phyloP scores from a whole-genome alignment of 2,113 vertebrate genomes.

The Trichomycterus rosablanca region DNA sequence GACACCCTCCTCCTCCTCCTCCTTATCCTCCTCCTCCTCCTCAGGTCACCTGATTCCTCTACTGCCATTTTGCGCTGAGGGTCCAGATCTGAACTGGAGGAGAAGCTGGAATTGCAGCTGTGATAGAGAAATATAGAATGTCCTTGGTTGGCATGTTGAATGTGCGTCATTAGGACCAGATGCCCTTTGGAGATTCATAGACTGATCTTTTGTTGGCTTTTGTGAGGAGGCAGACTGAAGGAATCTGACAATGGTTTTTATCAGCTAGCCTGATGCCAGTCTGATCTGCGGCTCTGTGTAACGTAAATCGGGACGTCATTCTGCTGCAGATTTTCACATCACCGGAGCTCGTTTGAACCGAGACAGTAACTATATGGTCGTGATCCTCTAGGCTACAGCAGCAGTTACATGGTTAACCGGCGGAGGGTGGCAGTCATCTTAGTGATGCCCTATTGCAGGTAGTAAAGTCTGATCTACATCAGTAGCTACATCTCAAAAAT shows the following conservation, averaged over 20 bases:
- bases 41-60: constrained; percentile 71
- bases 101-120: constrained; percentile 50
- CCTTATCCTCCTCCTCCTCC: constrained; percentile 27
- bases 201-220: neutral
- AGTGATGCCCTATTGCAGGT: constrained; percentile 38
- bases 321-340: constrained; percentile 11
- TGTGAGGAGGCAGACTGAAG: constrained; percentile 26
- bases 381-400: no score
- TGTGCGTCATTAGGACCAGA: constrained; percentile 16
- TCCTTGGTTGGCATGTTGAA: constrained; percentile 42
- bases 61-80: constrained; percentile 75
- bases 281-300: constrained; percentile 14
- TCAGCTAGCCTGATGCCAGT: constrained; percentile 14
- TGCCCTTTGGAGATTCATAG: neutral
- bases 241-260: constrained; percentile 39
- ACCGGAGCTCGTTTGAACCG: neutral
- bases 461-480: constrained; percentile 18
- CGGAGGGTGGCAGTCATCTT: constrained; percentile 38
- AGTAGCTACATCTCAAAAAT: constrained; percentile 13
- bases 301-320: constrained; percentile 16
- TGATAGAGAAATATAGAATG: constrained; percentile 38
- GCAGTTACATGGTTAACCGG: constrained; percentile 50
- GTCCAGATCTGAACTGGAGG: constrained; percentile 55
- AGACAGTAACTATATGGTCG: no score
- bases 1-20: neutral